phyloP scores from a whole-genome alignment of 1,140 invertebrate species.

The Cherax quadricarinatus region DNA sequence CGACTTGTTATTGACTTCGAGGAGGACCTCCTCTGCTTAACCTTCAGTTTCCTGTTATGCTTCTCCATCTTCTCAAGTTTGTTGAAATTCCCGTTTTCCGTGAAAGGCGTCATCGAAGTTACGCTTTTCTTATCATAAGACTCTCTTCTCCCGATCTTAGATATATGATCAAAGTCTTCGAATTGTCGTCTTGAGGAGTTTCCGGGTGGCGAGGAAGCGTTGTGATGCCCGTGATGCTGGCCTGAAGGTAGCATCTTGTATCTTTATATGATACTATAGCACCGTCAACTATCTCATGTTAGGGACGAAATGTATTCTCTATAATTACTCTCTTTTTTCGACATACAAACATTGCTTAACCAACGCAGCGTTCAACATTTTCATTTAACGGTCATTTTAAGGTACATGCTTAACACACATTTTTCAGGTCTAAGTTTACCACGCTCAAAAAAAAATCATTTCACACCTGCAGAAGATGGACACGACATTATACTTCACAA shows the following conservation, averaged over 20 bases:
- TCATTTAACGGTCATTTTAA: too few species aligned
- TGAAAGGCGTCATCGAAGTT: neutral
- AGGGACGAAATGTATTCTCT: too few species aligned
- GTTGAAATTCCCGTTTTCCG: neutral
- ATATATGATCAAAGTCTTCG: conserved; percentile 19
- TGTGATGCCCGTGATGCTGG: neutral
- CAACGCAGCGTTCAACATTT: too few species aligned
- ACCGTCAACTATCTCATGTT: neutral
- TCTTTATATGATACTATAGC: neutral
- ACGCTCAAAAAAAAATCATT: too few species aligned
- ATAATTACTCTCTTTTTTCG: too few species aligned
- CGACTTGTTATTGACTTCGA: conserved; percentile 13
- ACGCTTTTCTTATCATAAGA: neutral
- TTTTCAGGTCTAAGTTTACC: too few species aligned
- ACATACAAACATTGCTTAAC: too few species aligned
- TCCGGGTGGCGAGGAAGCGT: neutral
- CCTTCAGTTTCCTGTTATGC: neutral
- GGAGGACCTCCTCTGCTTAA: neutral
- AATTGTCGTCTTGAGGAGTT: neutral
- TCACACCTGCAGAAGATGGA: too few species aligned
- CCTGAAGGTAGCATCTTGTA: neutral
- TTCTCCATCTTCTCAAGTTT: neutral
- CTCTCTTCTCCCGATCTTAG: neutral
- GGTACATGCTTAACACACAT: too few species aligned
- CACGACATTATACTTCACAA: too few species aligned